These are phyloP conservation scores for Hesperophylax magnus DNA, from an alignment of 1,140 invertebrate genomes.

Conservation along the genomic window DNA sequence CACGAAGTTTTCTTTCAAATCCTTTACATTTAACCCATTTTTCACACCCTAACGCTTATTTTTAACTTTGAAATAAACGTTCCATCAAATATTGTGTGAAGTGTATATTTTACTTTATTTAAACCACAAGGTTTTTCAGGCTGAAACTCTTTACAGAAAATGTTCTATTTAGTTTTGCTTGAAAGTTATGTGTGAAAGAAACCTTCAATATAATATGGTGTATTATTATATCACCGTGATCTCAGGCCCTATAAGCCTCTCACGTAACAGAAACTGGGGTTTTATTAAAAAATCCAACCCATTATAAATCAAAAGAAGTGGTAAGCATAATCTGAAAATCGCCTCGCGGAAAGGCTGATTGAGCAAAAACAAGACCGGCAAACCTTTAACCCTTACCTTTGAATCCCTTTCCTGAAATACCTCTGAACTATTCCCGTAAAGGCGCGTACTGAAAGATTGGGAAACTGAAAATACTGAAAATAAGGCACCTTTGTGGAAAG, in stretches of 20 bases:
- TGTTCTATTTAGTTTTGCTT: too few relatives aligned
- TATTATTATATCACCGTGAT: too few relatives aligned
- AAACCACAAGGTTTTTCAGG: too few relatives aligned
- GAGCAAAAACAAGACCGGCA: conserved; percentile 29
- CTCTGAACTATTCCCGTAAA: not conserved
- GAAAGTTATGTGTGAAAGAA: too few relatives aligned
- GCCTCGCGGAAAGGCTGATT: conserved; percentile 15
- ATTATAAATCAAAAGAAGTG: conserved; percentile 35
- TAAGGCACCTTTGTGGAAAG: conserved; percentile 34
- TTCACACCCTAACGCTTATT: too few relatives aligned
- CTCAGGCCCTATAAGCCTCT: too few relatives aligned
- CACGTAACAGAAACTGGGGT: not conserved
- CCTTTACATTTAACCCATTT: too few relatives aligned
- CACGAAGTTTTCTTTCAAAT: too few relatives aligned
- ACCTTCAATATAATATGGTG: not conserved
- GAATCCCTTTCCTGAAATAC: conserved; percentile 35
- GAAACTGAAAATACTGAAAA: not conserved
- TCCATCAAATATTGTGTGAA: too few relatives aligned
- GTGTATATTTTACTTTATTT: too few relatives aligned
- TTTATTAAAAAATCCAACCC: conserved; percentile 13
- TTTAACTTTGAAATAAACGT: too few relatives aligned
- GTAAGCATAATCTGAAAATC: conserved; percentile 27
- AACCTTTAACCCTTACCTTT: conserved; percentile 36
- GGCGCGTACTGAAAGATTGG: conserved; percentile 11
- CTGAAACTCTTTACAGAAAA: too few relatives aligned